Base-by-base conservation (phyloP, 1,140 invertebrate species). In the Anastatus disparis region DNA sequence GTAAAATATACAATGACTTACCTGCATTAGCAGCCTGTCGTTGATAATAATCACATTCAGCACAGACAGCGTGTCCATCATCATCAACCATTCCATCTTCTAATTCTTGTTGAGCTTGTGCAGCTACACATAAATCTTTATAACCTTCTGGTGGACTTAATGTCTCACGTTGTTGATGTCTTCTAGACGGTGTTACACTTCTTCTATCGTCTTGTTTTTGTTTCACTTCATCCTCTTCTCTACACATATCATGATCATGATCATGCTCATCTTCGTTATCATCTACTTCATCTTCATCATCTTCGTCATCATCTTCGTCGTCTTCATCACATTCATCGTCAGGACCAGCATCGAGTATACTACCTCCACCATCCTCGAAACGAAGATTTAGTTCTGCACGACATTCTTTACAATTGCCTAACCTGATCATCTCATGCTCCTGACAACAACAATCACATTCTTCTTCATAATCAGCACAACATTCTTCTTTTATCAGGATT, bases 121-220 rank as follows among this genome's bases (percentile, higher is more conserved):
- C 79, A 52, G 78, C 76, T 63, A 83, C 73, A 73, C 82, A 85
- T 52, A 90, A 86, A 77, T 94, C 93, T 82, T 95, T 94, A 86
- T 94, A 95, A 8, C 93, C 93, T 77, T 95, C 93, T 10, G 93
- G 93, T 53, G 93, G 93, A 78, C 93, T 94, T 7, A 94, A 87
- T 2, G 93, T 94, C n/a, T 93, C 92, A 65, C 91, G 90, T 35
- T 85, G 82, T 24, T 79, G 79, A 3, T 80, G 77, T 55, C 80
- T 77, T 20, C 72, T 63, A 24, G 75, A 52, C 42, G 74, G 73
- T 87, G 12, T 77, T 75, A 2, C 9, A 2, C 17, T 20, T 7
- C 48, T 10, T 22, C 27, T 22, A 24, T 2, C 42, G 22, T 13
- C n/a, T 2, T 61, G 22, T n/a, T n/a, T n/a, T n/a, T n/a, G n/a